These are phyloP conservation scores for Nannobrachium achirus DNA, from an alignment of 2,113 vertebrate species.

Conservation along the genomic window DNA sequence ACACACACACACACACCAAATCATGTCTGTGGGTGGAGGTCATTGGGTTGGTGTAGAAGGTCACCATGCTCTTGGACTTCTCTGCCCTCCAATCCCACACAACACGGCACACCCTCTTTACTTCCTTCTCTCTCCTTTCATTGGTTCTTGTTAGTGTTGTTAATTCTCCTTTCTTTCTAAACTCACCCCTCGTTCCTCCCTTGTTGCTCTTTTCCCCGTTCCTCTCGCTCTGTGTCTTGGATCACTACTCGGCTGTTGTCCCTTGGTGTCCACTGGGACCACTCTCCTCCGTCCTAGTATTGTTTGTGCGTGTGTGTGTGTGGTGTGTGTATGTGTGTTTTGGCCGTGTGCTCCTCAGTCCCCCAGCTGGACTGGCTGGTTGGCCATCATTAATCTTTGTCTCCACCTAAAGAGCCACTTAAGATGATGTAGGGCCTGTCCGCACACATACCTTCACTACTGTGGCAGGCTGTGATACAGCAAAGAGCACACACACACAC, in stretches of 20 bases:
- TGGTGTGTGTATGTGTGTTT: constrained; percentile 24
- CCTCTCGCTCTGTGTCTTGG: constrained; percentile 19
- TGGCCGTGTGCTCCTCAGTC: constrained; percentile 72
- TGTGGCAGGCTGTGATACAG: constrained; percentile 65
- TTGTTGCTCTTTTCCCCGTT: constrained; percentile 10
- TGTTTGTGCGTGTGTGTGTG: constrained; percentile 12
- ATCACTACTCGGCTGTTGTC: constrained; percentile 51
- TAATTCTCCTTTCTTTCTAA: constrained; percentile 14
- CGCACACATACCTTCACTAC: constrained; percentile 78
- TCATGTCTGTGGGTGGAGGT: constrained; percentile 19
- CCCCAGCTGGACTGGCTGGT: constrained; percentile 76
- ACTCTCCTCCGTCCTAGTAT: constrained; percentile 43
- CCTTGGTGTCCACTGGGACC: constrained; percentile 48
- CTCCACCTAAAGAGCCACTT: constrained; percentile 84
- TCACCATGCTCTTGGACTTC: not conserved
- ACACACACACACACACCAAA: constrained; percentile 8
- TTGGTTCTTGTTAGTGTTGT: not conserved
- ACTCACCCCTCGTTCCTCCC: constrained; percentile 13
- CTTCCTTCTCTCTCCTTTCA: constrained; percentile 6
- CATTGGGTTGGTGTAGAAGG: constrained; percentile 35
- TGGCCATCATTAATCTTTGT: constrained; percentile 82
- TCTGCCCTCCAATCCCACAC: too few species aligned
- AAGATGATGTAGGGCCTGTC: constrained; percentile 84
- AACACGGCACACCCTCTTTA: too few species aligned
- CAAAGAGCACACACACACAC: constrained; percentile 42